Evolutionary conservation across 2,888 invertebrate genomes (phyloP), one percentile per base, ranked within the genome.

Genomic region (Tanytarsus gracilentus): DNA sequence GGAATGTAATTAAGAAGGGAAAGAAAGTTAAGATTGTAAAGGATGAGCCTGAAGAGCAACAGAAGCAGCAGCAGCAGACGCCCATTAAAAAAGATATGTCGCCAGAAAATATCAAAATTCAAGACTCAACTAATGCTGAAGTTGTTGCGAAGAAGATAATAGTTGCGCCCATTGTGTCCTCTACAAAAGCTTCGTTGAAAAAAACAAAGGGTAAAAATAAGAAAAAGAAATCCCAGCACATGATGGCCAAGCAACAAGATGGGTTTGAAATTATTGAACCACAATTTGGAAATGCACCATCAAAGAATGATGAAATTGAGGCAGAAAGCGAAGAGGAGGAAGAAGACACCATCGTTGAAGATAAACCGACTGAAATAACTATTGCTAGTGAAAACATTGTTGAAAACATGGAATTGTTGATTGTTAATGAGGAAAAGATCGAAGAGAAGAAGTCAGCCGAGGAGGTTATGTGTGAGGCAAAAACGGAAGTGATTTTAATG

Each of bases 1-100:
- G 58, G 58, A 58, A 58, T 27, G 48, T 58, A 14, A 58, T 58
- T 26, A 58, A 58, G 7, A 58, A 58, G 16, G 58, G 58, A 1
- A 58, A 58, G 21, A 44, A 49, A 18, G 30, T 58, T 7, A 58
- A 58, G 14, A 14, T 58, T 44, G 21, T 27, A 26, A 55, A 55
- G 23, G 55, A 55, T 33, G 25, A 36, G 55, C 25, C 14, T 39
- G 8, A 18, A 52, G 27, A 39, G 21, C 5, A 36, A 7, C 25
- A 23, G 30, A 39, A 36, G 16, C 23, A 25, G 25, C n/a, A 39
- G 18, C 26, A 23, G 40, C 14, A 11, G 30, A 3, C 8, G 3
- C 51, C 30, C 30, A 30, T 8, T 7, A 30, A 30, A 7, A 30
- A 9, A 7, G 7, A 9, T 30, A 11, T 30, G 8, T 30, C 9